Evolutionary conservation across 2,797 vertebrate genomes (phyloP).

Genomic region (Delichon dasypus): DNA sequence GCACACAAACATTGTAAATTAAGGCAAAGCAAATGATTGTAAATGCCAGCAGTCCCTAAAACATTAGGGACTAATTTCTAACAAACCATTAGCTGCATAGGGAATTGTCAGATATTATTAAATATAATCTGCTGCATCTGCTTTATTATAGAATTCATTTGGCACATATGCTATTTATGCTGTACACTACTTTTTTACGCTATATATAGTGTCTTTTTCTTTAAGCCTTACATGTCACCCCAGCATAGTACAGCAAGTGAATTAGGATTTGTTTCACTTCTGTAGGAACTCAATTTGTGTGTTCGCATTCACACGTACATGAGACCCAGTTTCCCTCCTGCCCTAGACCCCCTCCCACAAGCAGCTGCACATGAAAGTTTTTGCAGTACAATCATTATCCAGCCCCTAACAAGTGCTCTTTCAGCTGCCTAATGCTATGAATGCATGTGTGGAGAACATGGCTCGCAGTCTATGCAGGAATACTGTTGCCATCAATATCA

Average conservation of each 20-base stretch:
- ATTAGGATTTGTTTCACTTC: not conserved
- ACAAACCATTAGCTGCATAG: slow-evolving; percentile 64
- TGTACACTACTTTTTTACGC: not conserved
- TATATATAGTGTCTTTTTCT: not conserved
- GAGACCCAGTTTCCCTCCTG: not conserved
- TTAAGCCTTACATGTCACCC: not conserved
- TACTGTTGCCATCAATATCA: slow-evolving; percentile 28
- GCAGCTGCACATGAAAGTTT: not conserved
- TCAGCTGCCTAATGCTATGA: slow-evolving; percentile 22
- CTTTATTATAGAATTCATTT: slow-evolving; percentile 62
- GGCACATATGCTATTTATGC: slow-evolving; percentile 42
- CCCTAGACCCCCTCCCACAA: not conserved
- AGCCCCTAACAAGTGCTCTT: not conserved
- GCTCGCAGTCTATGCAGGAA: not conserved
- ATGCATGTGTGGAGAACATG: not conserved
- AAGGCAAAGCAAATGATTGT: slow-evolving; percentile 48
- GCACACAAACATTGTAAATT: slow-evolving; percentile 39
- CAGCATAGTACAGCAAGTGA: not conserved
- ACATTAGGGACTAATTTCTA: slow-evolving; percentile 69
- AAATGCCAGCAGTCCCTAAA: slow-evolving; percentile 60
- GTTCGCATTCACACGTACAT: not conserved
- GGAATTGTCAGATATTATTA: slow-evolving; percentile 69
- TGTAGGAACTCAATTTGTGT: not conserved
- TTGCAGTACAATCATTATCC: not conserved
- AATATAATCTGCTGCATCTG: slow-evolving; percentile 68